Percentiles rank a stretch among this genome's conserved stretches.
These are phyloP conservation scores for Reticulitermes lucifugus DNA, from an alignment of 2,888 invertebrate genomes.

Conservation along the genomic window DNA sequence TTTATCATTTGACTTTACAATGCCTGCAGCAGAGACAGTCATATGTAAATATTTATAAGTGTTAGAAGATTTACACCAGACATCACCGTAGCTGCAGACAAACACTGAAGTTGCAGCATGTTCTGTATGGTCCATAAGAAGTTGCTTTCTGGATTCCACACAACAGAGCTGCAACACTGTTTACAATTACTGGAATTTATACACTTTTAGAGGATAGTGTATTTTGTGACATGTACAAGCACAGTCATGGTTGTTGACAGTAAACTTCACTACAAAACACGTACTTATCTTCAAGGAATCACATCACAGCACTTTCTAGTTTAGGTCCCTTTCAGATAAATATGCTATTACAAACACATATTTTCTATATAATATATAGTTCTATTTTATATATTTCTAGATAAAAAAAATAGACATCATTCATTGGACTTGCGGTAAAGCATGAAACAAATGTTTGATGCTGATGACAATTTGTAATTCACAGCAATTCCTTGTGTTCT, in stretches of 20 bases:
- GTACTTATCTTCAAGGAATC: not conserved
- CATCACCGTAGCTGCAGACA: no score
- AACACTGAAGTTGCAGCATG: no score
- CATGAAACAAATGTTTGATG: not conserved
- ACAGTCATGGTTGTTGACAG: not conserved
- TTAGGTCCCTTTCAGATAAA: not conserved
- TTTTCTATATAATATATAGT: not conserved
- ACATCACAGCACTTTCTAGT: conserved; percentile 4
- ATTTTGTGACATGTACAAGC: not conserved
- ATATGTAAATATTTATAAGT: not conserved
- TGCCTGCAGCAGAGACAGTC: not conserved
- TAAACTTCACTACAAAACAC: not conserved
- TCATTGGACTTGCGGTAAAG: not conserved
- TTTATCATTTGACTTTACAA: not conserved
- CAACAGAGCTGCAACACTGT: not conserved
- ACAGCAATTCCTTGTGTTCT: no score
- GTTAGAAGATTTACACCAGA: not conserved
- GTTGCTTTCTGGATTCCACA: not conserved
- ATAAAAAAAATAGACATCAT: conserved; percentile 8
- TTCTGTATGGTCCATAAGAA: not conserved
- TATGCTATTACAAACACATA: not conserved
- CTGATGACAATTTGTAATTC: no score
- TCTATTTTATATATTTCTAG: conserved; percentile 2
- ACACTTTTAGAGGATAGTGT: not conserved
- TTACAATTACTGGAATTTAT: not conserved